Conservation (phyloP, 2,113 vertebrate genomes). For the Trochalopteron elliotii region DNA sequence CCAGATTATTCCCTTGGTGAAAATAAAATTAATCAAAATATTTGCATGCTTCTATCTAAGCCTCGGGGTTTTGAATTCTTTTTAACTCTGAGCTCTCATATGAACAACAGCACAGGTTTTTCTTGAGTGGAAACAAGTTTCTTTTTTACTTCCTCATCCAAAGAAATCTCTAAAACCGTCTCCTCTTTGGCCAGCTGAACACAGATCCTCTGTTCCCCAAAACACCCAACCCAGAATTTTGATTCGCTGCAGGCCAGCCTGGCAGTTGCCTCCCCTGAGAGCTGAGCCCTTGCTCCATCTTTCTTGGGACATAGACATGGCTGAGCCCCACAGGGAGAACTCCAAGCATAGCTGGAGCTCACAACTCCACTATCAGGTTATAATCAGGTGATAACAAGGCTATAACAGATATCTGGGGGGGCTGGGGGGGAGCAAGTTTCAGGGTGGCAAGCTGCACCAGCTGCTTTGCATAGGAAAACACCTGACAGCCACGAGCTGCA, state of each 20-base stretch:
- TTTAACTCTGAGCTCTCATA: background rate
- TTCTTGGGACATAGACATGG: rapidly evolving
- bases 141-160: background rate
- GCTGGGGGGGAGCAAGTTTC: background rate
- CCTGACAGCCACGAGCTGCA: background rate
- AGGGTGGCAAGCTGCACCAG: rapidly evolving
- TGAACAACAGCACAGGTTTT: background rate
- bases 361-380: rapidly evolving
- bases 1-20: background rate
- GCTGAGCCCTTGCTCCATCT: background rate
- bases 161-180: background rate
- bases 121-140: background rate
- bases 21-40: background rate
- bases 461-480: constrained; percentile 44
- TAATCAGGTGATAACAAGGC: background rate
- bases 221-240: background rate
- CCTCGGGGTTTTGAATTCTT: background rate
- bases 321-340: background rate
- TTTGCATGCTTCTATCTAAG: background rate
- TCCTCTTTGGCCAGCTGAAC: background rate
- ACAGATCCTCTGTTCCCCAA: background rate
- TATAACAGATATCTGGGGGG: background rate
- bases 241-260: rapidly evolving
- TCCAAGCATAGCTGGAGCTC: background rate
- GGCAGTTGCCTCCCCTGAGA: background rate